Conservation (phyloP, 2,113 vertebrate genomes). For the Nesogale talazaci region DNA sequence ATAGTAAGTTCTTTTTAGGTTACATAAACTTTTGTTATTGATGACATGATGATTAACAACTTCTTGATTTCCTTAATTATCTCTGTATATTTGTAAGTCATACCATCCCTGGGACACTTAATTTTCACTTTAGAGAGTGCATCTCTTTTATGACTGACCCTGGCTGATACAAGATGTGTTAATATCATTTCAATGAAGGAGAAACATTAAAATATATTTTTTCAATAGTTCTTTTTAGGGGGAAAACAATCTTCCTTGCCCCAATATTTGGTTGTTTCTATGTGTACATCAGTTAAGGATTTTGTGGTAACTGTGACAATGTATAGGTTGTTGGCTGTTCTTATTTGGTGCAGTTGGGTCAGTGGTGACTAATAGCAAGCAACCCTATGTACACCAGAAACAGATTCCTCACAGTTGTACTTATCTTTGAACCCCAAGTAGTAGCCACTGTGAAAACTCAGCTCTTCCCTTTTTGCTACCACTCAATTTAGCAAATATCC, state of each 20-base stretch:
- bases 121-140: neutral
- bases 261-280: neutral
- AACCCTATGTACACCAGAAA: too few relatives aligned
- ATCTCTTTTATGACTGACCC: neutral
- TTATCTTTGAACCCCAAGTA: too few relatives aligned
- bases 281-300: neutral
- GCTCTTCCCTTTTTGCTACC: too few relatives aligned
- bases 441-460: too few relatives aligned
- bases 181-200: neutral
- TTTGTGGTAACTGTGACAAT: too few relatives aligned
- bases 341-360: too few relatives aligned
- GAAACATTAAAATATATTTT: neutral
- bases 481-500: too few relatives aligned
- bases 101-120: neutral
- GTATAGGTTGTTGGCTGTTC: too few relatives aligned
- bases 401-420: too few relatives aligned
- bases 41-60: neutral
- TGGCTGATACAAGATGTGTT: neutral
- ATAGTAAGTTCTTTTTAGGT: too few relatives aligned
- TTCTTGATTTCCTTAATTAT: neutral
- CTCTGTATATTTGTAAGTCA: neutral
- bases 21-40: neutral
- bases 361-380: too few relatives aligned
- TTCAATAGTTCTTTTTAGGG: neutral
- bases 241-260: neutral